phyloP scores from a whole-genome alignment of 2,888 invertebrate genomes.

The Clepsis dumicolana region DNA sequence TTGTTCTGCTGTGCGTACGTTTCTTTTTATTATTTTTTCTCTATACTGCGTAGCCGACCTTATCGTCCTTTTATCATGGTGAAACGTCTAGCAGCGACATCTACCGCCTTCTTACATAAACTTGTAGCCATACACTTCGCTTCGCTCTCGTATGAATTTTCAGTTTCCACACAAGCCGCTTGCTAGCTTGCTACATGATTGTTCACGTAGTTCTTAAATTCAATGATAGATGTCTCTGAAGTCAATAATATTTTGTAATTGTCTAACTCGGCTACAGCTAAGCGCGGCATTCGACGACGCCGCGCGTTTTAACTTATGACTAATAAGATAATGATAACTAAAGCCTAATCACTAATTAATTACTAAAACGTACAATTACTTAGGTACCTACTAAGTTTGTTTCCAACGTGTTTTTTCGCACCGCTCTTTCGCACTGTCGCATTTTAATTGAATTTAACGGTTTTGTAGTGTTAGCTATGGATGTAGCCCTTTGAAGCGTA shows the following conservation, averaged over 20 bases:
- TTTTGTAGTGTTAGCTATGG: background rate
- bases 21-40: background rate
- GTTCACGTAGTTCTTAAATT: background rate
- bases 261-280: background rate
- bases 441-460: background rate
- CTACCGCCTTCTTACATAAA: background rate
- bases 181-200: too few relatives aligned
- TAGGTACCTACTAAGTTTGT: too few relatives aligned
- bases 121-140: background rate
- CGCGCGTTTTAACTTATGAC: background rate
- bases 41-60: background rate
- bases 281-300: background rate
- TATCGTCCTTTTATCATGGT: background rate
- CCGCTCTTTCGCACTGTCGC: too few relatives aligned
- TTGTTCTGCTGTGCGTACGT: too few relatives aligned
- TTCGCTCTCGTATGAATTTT: background rate
- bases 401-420: too few relatives aligned
- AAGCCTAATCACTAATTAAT: too few relatives aligned
- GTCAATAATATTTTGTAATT: background rate
- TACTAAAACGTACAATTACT: background rate
- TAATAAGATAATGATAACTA: background rate
- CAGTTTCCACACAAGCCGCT: background rate
- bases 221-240: conserved; percentile 25
- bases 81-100: conserved; percentile 6
- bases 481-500: background rate